Evolutionary conservation across 2,797 vertebrate genomes (phyloP).

Genomic region (Helarctos malayanus): DNA sequence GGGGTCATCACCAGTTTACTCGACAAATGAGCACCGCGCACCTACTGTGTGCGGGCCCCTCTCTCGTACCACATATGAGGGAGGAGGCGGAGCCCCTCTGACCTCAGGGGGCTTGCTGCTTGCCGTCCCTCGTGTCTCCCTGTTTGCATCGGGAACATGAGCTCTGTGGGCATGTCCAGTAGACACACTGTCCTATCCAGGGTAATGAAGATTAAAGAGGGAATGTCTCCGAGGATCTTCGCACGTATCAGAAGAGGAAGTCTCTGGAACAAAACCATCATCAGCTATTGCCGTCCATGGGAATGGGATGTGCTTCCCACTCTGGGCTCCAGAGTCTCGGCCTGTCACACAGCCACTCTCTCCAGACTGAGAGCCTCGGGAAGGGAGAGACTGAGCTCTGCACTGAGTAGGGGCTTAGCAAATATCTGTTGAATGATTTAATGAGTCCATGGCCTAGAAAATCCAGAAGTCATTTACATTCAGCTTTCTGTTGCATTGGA

Average conservation of each 20-base stretch:
- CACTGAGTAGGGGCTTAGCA: not conserved
- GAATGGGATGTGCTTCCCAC: rapidly evolving
- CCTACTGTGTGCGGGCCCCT: not conserved
- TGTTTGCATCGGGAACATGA: not conserved
- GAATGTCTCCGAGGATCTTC: rapidly evolving
- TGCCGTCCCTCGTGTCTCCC: rapidly evolving
- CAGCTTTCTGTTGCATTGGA: not conserved
- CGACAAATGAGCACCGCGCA: not conserved
- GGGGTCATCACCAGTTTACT: not conserved
- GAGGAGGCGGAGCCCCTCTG: not conserved
- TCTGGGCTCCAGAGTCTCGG: not conserved
- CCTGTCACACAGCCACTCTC: rapidly evolving
- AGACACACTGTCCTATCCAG: not conserved
- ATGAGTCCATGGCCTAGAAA: not conserved
- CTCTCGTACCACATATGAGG: rapidly evolving
- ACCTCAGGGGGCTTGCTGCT: not conserved
- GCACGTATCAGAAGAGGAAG: not conserved
- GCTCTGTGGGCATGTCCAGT: rapidly evolving
- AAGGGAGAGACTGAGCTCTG: not conserved
- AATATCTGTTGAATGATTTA: not conserved
- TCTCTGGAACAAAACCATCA: not conserved
- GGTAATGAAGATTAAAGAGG: not conserved
- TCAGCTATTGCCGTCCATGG: rapidly evolving
- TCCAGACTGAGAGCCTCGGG: not conserved
- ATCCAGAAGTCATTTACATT: not conserved